Evolutionary conservation across 2,888 invertebrate genomes (phyloP), one percentile per base, ranked within the genome.

Genomic region (Latrodectus hesperus): DNA sequence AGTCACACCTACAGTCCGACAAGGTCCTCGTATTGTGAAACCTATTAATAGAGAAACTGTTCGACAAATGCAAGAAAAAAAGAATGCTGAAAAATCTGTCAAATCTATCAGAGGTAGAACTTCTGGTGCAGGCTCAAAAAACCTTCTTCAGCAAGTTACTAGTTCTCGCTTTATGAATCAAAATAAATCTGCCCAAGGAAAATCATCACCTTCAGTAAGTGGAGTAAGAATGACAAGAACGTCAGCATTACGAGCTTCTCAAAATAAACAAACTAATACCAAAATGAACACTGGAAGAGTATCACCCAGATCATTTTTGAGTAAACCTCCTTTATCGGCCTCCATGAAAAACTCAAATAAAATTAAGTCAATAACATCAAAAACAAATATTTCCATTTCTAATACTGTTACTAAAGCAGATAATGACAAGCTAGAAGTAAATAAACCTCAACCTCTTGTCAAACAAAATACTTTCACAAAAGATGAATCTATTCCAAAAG

Each of bases 381-480:
- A 78, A 72, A 76, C 79, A 22, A 78, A 65, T 14, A 60, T 53
- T 14, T 12, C 67, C 26, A 60, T n/a, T 26, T 38, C 52, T 17
- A 71, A 60, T 64, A 60, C 11, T 52, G 78, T 70, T 12, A 14
- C 74, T 26, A 88, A 72, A 80, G 10, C 67, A 49, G 68, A 49
- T 53, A 55, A 52, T 38, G 26, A 64, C 1, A 26, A 38, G 14
- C 2, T 53, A 14, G 88, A 88, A 64, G 71, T 75, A 16, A 83
- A 91, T 9, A 93, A 93, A 90, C 93, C 94, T 0, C 91, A 94
- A 79, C 94, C 94, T 0, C 92, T 96, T 60, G 96, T 96, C 90
- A 94, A 98, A 52, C 97, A 98, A 92, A 97, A 97, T 16, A 98
- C 98, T 0, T 98, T 98, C 91, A 96, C 97, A 0, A 98, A 97